Conservation (phyloP, 2,797 vertebrate genomes). For the Anguilla anguilla region DNA sequence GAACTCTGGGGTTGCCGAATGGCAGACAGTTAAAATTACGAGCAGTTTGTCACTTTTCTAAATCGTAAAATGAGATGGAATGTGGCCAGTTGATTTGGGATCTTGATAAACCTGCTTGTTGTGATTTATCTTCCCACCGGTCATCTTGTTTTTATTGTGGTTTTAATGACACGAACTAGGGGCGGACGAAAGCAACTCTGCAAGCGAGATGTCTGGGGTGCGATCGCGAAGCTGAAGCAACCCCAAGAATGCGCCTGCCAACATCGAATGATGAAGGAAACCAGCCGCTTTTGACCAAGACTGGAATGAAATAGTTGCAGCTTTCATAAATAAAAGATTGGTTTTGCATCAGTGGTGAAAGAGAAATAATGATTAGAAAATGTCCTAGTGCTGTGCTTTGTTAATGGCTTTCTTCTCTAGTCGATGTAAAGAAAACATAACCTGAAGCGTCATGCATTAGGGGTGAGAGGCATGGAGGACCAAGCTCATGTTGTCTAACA, state of each 20-base stretch:
- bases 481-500: too few relatives aligned
- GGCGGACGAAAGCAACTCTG: background rate
- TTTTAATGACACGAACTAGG: conserved; percentile 38
- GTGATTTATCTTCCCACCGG: conserved; percentile 32
- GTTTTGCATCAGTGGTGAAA: background rate
- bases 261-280: background rate
- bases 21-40: background rate
- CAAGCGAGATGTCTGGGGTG: background rate
- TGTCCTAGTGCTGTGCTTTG: too few relatives aligned
- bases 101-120: background rate
- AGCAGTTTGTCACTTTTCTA: background rate
- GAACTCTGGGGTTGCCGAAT: conserved; percentile 1
- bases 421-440: background rate
- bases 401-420: too few relatives aligned
- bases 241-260: conserved; percentile 7
- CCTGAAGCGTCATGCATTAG: too few relatives aligned
- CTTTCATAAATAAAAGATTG: background rate
- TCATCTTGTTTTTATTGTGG: conserved; percentile 24
- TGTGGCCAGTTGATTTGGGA: background rate
- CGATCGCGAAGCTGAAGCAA: background rate
- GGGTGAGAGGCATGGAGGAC: too few relatives aligned
- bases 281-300: background rate
- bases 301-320: background rate
- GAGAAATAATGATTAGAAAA: background rate
- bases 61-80: background rate